Conservation (phyloP, 2,797 vertebrate species). For the Esox masquinongy region DNA sequence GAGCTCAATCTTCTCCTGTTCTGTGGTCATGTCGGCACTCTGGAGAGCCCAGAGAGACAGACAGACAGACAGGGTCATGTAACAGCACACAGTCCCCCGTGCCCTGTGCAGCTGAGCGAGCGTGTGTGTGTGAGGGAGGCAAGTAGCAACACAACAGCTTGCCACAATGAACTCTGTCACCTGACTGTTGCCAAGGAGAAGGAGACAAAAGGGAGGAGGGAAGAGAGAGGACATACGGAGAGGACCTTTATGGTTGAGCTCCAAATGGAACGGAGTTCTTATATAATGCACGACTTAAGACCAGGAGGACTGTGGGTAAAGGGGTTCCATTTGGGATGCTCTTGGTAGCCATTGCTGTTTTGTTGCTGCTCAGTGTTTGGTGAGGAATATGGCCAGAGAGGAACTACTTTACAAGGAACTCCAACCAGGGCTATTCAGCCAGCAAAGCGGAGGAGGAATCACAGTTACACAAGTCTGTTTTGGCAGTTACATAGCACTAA, state of each 20-base stretch:
- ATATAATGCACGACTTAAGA: background rate
- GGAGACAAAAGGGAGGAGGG: constrained; percentile 36
- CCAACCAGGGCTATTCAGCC: background rate
- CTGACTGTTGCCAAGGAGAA: constrained; percentile 66
- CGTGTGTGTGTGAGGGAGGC: constrained; percentile 13
- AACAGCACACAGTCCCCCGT: constrained; percentile 23
- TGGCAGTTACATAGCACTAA: background rate
- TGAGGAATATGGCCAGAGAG: background rate
- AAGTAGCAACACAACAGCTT: constrained; percentile 11
- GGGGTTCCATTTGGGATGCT: background rate
- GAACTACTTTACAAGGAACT: background rate
- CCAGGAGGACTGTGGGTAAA: background rate
- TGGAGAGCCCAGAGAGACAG: constrained; percentile 51
- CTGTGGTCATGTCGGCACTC: constrained; percentile 39
- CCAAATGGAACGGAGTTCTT: background rate
- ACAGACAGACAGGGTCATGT: background rate
- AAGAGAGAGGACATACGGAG: background rate
- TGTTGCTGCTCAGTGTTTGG: background rate
- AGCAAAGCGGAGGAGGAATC: background rate
- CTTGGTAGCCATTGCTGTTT: constrained; percentile 6
- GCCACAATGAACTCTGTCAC: constrained; percentile 63
- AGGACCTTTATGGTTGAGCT: background rate
- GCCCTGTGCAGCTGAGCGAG: constrained; percentile 20
- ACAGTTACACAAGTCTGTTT: background rate
- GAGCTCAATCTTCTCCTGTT: constrained; percentile 68